Evolutionary conservation across 2,888 invertebrate species (phyloP), one percentile per base, ranked within the genome.

Genomic region (Lithosia quadra): DNA sequence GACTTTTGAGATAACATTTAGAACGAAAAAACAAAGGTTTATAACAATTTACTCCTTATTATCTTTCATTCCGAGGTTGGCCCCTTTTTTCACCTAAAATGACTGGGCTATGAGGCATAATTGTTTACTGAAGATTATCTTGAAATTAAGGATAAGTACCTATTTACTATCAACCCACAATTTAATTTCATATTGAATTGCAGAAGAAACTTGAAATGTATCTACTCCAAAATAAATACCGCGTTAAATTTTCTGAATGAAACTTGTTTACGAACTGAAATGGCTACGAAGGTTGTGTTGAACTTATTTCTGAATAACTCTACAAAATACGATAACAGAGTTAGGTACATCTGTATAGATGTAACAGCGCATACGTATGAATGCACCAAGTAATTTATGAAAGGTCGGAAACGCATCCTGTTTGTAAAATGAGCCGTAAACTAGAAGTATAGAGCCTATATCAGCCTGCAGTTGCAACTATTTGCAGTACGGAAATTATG

Each of bases 201-300:
- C 15, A 39, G 15, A 43, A 43, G 43, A n/a, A 43, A 49, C 49
- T n/a, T n/a, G 0, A n/a, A 49, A 7, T 49, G 18, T n/a, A 36
- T 7, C 11, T 33, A 2, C 15, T 56, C 5, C 24, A 18, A 60
- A 60, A 22, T 22, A 22, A 22, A 39, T 60, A 60, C 0, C 15
- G 8, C 22, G 39, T 60, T 18, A 15, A 60, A 60, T 22, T 59
- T 22, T 10, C 69, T 80, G 79, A 79, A 78, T 79, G 76, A 74
- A 78, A 69, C 33, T 34, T 43, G 55, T 58, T 65, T 28, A 67
- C 77, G 63, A 73, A 73, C 70, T 43, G 60, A 43, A 21, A n/a
- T 10, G 60, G 59, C 63, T n/a, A 62, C 61, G 43, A 43, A 63
- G 34, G 65, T 64, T 58, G 43, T 69, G 22, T 68, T 58, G 67